Conservation (phyloP, 1,140 invertebrate species). For the Pogonognathellus flavescens region DNA sequence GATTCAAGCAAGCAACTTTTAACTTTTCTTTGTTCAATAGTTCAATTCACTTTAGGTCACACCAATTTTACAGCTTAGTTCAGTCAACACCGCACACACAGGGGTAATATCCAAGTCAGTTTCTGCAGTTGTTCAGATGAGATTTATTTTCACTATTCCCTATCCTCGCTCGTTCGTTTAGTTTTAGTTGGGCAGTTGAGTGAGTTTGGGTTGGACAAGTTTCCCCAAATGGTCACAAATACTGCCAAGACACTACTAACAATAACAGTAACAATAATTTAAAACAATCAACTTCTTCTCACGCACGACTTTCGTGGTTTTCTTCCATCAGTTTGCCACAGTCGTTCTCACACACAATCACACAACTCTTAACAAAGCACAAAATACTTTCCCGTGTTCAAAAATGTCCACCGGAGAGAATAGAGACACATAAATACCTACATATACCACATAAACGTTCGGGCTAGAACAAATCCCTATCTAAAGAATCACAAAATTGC, state of each 20-base stretch:
- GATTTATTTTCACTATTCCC: slow-evolving; percentile 25
- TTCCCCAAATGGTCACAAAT: slow-evolving; percentile 32
- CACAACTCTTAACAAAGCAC: neutral
- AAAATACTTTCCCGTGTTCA: neutral
- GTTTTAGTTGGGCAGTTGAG: neutral
- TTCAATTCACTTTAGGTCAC: neutral
- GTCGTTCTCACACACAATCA: neutral
- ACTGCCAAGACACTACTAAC: slow-evolving; percentile 41
- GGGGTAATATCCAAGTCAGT: neutral
- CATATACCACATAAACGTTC: neutral
- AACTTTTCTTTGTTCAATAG: neutral
- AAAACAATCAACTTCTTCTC: slow-evolving; percentile 47
- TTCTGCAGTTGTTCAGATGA: neutral
- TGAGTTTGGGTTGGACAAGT: neutral
- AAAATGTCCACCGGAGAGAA: neutral
- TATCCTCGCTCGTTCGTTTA: no score
- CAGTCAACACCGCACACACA: neutral
- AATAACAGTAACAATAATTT: slow-evolving; percentile 50
- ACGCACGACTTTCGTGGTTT: slow-evolving; percentile 28
- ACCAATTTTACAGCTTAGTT: neutral
- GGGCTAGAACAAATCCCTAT: neutral
- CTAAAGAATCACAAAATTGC: neutral
- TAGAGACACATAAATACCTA: neutral
- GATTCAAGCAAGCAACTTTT: neutral
- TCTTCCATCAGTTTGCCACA: neutral